phyloP scores from a whole-genome alignment of 2,113 vertebrate genomes.

The Halcyon senegalensis region DNA sequence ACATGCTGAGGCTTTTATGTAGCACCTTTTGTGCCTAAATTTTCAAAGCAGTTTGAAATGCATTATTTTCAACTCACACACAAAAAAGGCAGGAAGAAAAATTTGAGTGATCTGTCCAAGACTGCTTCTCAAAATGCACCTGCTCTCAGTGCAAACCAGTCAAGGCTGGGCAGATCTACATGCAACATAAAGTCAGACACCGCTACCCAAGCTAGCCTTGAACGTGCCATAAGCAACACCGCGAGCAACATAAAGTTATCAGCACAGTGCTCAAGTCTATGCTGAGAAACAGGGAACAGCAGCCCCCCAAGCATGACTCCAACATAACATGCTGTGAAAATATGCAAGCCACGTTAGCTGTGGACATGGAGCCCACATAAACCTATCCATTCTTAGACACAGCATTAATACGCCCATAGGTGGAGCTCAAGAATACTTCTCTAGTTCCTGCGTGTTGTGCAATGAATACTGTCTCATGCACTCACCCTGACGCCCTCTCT shows the following conservation, averaged over 20 bases:
- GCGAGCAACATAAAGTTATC: not conserved
- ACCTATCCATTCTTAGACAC: not conserved
- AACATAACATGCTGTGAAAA: not conserved
- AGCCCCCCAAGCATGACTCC: not conserved
- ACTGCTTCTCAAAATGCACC: not conserved
- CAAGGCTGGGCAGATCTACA: not conserved
- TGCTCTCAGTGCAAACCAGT: not conserved
- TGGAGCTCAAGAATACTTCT: slow-evolving; percentile 2
- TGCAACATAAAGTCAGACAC: not conserved
- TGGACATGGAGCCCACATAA: not conserved
- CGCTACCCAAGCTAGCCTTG: not conserved
- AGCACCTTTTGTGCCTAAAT: not conserved
- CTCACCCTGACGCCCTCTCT: not conserved
- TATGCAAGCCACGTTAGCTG: accelerated
- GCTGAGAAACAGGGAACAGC: not conserved
- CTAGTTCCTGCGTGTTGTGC: not conserved
- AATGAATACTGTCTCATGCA: not conserved
- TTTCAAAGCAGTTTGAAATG: not conserved
- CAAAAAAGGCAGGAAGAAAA: not conserved
- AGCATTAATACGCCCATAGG: not conserved
- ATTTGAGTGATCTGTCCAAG: not conserved
- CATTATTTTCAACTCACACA: not conserved
- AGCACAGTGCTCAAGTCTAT: not conserved
- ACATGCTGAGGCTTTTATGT: accelerated
- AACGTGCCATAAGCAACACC: not conserved